Conservation (phyloP, 92 coral and sea anemone genomes). For the Heliopora coerulea region DNA sequence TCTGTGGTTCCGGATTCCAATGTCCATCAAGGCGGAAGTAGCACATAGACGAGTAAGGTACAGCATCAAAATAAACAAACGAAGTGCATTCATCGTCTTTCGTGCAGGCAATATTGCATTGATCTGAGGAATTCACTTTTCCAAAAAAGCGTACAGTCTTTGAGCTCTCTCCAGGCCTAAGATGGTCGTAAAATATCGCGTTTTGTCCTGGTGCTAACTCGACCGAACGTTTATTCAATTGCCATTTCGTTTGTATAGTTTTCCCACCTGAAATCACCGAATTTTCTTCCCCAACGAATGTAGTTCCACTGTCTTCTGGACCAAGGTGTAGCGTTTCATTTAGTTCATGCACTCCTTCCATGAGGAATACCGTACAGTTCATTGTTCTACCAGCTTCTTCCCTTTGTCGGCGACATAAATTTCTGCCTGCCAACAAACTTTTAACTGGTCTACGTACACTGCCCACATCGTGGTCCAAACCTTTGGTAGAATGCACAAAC, state of each 20-base stretch:
- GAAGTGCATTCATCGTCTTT: conserved; percentile 20
- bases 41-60: conserved; percentile 26
- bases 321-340: conserved; percentile 26
- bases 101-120: conserved; percentile 19
- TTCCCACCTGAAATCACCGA: conserved; percentile 35
- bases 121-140: conserved; percentile 11
- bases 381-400: background rate
- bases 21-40: conserved; percentile 36
- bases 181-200: conserved; percentile 34
- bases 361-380: conserved; percentile 26
- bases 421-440: conserved; percentile 30
- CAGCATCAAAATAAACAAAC: conserved; percentile 11
- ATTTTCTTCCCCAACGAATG: conserved; percentile 16
- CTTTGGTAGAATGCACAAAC: conserved; percentile 33
- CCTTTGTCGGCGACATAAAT: conserved; percentile 21
- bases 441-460: conserved; percentile 26
- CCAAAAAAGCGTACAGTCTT: conserved; percentile 14
- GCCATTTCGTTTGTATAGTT: conserved; percentile 22
- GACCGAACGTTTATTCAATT: conserved; percentile 5
- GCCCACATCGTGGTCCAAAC: conserved; percentile 29
- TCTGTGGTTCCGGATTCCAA: conserved; percentile 42
- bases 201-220: conserved; percentile 27
- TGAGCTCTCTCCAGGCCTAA: conserved; percentile 37
- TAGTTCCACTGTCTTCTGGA: conserved; percentile 30
- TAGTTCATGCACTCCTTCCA: conserved; percentile 38